Evolutionary conservation across 2,113 vertebrate genomes (phyloP), one percentile per base, ranked within the genome.

Genomic region (Myrmophylax atrothorax): DNA sequence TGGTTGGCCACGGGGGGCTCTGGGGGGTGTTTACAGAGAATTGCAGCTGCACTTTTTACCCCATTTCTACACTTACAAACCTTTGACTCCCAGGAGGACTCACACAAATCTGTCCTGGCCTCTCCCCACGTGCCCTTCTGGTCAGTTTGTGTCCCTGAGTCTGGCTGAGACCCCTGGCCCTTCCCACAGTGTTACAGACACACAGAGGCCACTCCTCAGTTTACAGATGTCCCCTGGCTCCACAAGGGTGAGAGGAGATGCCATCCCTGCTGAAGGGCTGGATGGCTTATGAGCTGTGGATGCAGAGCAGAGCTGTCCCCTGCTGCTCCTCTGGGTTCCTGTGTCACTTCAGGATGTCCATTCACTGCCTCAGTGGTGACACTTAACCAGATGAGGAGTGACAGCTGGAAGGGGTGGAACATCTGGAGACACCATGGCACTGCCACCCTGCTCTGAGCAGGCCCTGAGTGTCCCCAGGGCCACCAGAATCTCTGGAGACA

Each of bases 241-340:
- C 0, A 0, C 2, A 2, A 16, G 84, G 63, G 16, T 24, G 40
- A 33, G 40, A 49, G 68, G 26, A 77, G 72, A 3, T 40, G 11
- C 47, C 26, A 7, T 1, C 52, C 78, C 75, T n/a, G 50, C 42
- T 12, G 42, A n/a, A n/a, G n/a, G 24, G 6, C 12, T 52, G 5
- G 11, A 35, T n/a, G 3, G 0, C 4, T 3, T 58, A 4, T 33
- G 53, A 18, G 5, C 11, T 37, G 33, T 62, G 60, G 46, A 10
- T 7, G 18, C 60, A 67, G 68, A 58, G 33, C 84, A 76, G 69
- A 28, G 52, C 40, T 60, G 72, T 42, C 52, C 49, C 87, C 49
- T 25, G 9, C 19, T 93, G 80, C 72, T 49, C 4, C 38, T 40
- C 18, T 3, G 12, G 10, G 46, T 44, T 25, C 52, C 12, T 69